phyloP scores from a whole-genome alignment of 2,888 invertebrate species.

The Cantharis flavilabris region DNA sequence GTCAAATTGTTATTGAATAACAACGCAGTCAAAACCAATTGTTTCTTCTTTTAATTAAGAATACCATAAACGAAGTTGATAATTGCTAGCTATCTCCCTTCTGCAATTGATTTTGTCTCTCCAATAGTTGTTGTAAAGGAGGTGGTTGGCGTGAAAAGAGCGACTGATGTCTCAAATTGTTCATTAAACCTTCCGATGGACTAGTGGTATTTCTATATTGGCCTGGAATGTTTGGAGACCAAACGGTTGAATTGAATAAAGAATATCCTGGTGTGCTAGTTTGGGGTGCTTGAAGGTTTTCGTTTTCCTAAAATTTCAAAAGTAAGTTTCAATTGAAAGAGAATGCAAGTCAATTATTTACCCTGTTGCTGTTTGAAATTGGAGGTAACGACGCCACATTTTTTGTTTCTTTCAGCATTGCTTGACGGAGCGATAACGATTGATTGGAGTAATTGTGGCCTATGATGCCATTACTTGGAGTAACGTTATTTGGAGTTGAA shows the following conservation, averaged over 20 bases:
- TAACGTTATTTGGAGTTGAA: conserved; percentile 15
- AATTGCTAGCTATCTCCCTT: conserved; percentile 41
- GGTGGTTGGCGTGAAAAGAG: conserved; percentile 79
- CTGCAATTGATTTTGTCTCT: conserved; percentile 74
- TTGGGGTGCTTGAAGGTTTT: conserved; percentile 25
- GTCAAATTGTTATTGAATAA: background rate
- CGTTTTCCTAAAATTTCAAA: conserved; percentile 18
- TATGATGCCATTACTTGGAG: conserved; percentile 17
- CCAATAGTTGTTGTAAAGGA: conserved; percentile 73
- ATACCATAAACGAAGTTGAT: background rate
- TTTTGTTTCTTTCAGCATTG: conserved; percentile 53
- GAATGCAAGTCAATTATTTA: background rate
- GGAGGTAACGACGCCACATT: conserved; percentile 30
- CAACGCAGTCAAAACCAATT: background rate
- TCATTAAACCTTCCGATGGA: conserved; percentile 33
- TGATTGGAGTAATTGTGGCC: conserved; percentile 31
- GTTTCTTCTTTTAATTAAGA: background rate
- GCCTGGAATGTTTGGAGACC: conserved; percentile 51
- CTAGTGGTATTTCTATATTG: conserved; percentile 41
- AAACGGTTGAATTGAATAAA: conserved; percentile 52
- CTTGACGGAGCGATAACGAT: conserved; percentile 50
- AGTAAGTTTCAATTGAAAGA: background rate
- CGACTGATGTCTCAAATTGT: conserved; percentile 59
- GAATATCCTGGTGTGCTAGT: conserved; percentile 48
- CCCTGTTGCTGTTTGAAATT: conserved; percentile 6